These are phyloP conservation scores for Sphenopsis melanotis DNA, from an alignment of 2,797 vertebrate species.

Conservation along the genomic window DNA sequence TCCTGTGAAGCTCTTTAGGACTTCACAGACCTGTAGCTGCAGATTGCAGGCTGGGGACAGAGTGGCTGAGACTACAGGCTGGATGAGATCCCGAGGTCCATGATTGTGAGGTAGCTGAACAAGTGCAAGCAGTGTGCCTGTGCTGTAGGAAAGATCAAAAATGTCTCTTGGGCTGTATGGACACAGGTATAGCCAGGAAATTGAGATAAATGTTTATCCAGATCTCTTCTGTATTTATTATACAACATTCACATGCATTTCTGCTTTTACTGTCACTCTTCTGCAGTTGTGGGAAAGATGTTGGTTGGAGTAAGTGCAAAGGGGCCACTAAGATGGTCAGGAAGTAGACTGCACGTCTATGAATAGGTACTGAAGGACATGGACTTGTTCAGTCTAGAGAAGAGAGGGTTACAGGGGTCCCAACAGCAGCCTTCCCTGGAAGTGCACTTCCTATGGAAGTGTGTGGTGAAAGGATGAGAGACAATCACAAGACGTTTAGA, in stretches of 20 bases:
- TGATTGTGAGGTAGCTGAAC: background rate
- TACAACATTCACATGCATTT: background rate
- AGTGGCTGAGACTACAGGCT: background rate
- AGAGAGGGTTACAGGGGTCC: background rate
- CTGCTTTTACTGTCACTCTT: background rate
- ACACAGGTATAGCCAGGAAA: background rate
- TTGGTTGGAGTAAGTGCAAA: background rate
- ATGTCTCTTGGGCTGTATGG: background rate
- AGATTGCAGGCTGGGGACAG: background rate
- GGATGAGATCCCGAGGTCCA: background rate
- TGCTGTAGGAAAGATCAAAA: background rate
- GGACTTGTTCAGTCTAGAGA: background rate
- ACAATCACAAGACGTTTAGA: background rate
- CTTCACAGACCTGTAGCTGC: background rate
- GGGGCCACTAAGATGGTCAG: background rate
- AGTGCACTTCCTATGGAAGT: background rate
- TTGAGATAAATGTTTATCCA: background rate
- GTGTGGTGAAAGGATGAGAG: background rate
- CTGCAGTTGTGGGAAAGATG: accelerated
- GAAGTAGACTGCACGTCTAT: background rate
- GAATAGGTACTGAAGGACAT: background rate
- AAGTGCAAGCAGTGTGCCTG: background rate
- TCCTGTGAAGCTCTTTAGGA: background rate
- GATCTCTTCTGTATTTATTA: background rate
- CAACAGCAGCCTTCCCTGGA: background rate